phyloP scores from a whole-genome alignment of 2,888 invertebrate genomes.

The Mythimna impura region DNA sequence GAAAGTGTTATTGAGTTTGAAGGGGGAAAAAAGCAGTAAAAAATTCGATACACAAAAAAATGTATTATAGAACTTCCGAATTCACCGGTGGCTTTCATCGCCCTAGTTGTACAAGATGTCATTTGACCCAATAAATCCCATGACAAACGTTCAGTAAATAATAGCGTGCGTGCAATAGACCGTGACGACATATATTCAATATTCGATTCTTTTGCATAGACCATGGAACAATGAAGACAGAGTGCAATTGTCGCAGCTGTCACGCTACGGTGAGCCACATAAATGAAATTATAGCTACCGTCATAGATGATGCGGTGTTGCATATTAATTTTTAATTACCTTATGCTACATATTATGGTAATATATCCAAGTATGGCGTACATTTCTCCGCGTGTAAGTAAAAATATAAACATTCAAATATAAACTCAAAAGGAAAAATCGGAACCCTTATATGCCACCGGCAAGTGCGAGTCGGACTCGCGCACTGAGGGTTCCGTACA shows the following conservation, averaged over 20 bases:
- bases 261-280: constrained; percentile 61
- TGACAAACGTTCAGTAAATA: constrained; percentile 74
- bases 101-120: constrained; percentile 64
- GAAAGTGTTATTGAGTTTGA: not conserved
- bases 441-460: no score
- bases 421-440: no score
- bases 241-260: constrained; percentile 72
- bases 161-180: constrained; percentile 74
- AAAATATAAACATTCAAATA: not conserved
- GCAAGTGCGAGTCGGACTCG: no score
- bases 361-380: constrained; percentile 7
- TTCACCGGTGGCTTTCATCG: constrained; percentile 60
- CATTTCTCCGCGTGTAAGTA: constrained; percentile 2
- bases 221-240: constrained; percentile 72
- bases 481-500: no score
- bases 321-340: constrained; percentile 47
- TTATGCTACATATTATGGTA: constrained; percentile 22
- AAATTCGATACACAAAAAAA: constrained; percentile 2
- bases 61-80: constrained; percentile 4
- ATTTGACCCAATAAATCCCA: constrained; percentile 71
- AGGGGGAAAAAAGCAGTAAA: not conserved
- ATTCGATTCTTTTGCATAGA: constrained; percentile 72
- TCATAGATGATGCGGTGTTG: constrained; percentile 44
- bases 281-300: constrained; percentile 62
- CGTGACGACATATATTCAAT: constrained; percentile 79